A percentile compares a stretch with the other conserved stretches of the same genome.
phyloP scores from a whole-genome alignment of 2,797 vertebrate genomes.

The Vipera latastei region DNA sequence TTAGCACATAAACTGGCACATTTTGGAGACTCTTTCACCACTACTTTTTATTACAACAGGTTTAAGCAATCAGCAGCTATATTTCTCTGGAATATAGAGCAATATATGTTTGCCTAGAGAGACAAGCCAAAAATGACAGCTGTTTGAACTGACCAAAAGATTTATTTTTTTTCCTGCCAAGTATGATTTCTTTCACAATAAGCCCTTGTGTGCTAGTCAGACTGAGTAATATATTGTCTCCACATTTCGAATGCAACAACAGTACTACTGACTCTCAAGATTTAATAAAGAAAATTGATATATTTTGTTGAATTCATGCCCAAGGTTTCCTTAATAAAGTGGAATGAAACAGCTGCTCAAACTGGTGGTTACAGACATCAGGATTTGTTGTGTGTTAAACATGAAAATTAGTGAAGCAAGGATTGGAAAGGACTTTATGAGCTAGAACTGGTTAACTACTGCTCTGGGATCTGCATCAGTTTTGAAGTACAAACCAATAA shows the following conservation, averaged over 20 bases:
- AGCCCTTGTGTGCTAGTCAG: constrained; percentile 28
- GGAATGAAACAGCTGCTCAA: constrained; percentile 31
- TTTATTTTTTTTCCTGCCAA: constrained; percentile 48
- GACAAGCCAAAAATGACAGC: constrained; percentile 29
- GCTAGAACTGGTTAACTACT: background rate
- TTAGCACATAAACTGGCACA: background rate
- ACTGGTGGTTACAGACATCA: background rate
- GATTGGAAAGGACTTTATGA: background rate
- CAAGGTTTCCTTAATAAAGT: background rate
- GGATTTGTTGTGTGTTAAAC: background rate
- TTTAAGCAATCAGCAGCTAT: constrained; percentile 42
- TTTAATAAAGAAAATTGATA: constrained; percentile 39
- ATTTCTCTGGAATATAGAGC: constrained; percentile 15
- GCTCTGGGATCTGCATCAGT: background rate
- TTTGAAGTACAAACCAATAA: background rate
- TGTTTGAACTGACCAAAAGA: constrained; percentile 26
- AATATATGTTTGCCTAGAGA: constrained; percentile 31
- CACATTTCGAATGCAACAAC: constrained; percentile 42
- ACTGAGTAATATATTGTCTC: constrained; percentile 54
- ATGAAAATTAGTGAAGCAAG: background rate
- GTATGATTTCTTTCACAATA: constrained; percentile 43
- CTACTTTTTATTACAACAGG: constrained; percentile 25
- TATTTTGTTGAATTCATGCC: constrained; percentile 41
- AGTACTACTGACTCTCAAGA: constrained; percentile 31
- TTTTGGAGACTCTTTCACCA: constrained; percentile 28